Evolutionary conservation across 2,797 vertebrate genomes (phyloP).

Genomic region (Thamnophis elegans): DNA sequence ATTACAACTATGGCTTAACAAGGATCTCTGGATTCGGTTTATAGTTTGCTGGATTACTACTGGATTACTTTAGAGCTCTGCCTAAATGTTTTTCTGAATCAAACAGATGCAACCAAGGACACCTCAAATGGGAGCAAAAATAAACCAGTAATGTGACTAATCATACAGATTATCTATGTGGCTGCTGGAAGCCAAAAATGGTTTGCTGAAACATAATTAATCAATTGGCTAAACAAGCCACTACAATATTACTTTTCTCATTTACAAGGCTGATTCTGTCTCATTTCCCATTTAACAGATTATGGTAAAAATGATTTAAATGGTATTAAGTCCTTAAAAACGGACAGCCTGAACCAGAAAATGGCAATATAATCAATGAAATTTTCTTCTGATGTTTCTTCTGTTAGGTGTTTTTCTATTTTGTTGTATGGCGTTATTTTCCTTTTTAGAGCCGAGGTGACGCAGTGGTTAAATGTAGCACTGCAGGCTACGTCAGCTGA

Average conservation of each 20-base stretch:
- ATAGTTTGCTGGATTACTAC: not conserved
- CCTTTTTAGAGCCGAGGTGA: too few relatives aligned
- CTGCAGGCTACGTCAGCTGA: too few relatives aligned
- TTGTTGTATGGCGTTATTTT: not conserved
- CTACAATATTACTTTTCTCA: not conserved
- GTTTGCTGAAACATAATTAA: not conserved
- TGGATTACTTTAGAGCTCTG: not conserved
- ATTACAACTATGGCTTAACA: not conserved
- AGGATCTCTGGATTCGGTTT: not conserved
- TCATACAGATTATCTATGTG: not conserved
- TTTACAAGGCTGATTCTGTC: not conserved
- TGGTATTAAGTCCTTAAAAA: not conserved
- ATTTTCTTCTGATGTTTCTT: not conserved
- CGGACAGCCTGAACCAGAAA: not conserved
- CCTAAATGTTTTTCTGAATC: not conserved
- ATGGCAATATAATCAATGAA: not conserved
- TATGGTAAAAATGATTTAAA: not conserved
- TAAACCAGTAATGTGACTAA: not conserved
- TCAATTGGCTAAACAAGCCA: not conserved
- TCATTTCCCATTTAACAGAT: not conserved
- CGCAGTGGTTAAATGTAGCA: too few relatives aligned
- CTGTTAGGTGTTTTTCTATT: too few relatives aligned
- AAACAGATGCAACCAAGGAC: not conserved
- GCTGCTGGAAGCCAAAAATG: not conserved
- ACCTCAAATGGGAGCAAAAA: not conserved